phyloP scores from a whole-genome alignment of 2,797 vertebrate genomes.

The Mormyrus hasselquistii region DNA sequence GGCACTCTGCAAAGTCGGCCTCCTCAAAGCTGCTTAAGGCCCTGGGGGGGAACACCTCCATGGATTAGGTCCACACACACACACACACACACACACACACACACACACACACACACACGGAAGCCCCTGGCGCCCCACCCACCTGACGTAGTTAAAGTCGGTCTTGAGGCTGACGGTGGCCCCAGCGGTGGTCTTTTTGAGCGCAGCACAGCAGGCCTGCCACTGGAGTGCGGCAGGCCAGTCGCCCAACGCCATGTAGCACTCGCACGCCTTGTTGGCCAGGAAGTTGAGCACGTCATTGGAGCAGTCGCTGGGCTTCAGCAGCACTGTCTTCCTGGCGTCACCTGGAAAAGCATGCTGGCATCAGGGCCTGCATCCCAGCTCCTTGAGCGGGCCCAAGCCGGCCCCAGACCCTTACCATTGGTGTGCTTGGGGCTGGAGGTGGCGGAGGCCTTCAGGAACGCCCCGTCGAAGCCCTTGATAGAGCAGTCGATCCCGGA shows the following conservation, averaged over 20 bases:
- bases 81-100: no score
- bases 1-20: conserved; percentile 79
- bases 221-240: conserved; percentile 93
- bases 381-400: background rate
- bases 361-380: background rate
- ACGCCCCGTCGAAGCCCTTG: conserved; percentile 71
- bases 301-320: conserved; percentile 83
- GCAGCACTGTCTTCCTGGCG: conserved; percentile 80
- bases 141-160: conserved; percentile 94
- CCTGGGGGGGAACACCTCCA: conserved; percentile 41
- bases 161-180: conserved; percentile 78
- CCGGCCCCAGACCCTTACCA: conserved; percentile 55
- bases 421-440: conserved; percentile 89
- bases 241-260: conserved; percentile 86
- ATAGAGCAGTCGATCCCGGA: conserved; percentile 89
- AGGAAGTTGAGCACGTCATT: conserved; percentile 88
- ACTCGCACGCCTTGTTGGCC: conserved; percentile 91
- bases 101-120: background rate
- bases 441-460: conserved; percentile 72
- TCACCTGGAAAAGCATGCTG: conserved; percentile 62
- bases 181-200: conserved; percentile 79
- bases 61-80: no score
- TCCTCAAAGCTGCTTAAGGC: conserved; percentile 88
- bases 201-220: conserved; percentile 74
- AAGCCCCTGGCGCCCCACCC: conserved; percentile 33